phyloP scores from a whole-genome alignment of 2,113 vertebrate genomes.

The Motacilla alba region DNA sequence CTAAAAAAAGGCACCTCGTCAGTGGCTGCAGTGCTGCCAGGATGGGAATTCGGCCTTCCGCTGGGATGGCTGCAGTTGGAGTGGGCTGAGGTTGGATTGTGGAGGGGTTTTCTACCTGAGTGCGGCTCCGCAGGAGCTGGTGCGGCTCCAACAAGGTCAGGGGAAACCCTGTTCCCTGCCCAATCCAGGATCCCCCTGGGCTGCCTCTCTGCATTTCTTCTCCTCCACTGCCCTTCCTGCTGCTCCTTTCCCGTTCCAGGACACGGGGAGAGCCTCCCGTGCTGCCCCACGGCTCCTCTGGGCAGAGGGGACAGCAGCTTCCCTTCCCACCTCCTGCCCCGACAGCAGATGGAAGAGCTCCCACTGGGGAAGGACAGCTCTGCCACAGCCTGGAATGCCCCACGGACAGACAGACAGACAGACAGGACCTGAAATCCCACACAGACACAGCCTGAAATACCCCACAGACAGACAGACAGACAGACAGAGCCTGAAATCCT shows the following conservation, averaged over 20 bases:
- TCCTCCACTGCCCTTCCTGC: not conserved
- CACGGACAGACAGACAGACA: not conserved
- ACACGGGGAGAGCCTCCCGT: not conserved
- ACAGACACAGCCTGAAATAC: not conserved
- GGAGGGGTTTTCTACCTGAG: not conserved
- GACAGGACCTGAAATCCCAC: not conserved
- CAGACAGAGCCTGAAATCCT: not conserved
- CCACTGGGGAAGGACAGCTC: not conserved
- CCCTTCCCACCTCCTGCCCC: not conserved
- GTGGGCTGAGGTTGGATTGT: not conserved
- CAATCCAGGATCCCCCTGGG: not conserved
- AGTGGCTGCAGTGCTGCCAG: not conserved
- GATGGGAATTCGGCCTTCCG: not conserved
- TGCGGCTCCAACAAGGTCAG: not conserved
- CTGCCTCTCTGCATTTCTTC: not conserved
- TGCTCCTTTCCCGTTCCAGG: not conserved
- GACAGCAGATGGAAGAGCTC: not conserved
- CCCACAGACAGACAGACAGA: too few relatives aligned
- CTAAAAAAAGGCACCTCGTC: conserved; percentile 39
- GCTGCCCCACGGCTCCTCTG: not conserved
- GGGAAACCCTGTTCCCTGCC: not conserved
- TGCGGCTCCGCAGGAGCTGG: not conserved
- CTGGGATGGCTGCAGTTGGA: not conserved
- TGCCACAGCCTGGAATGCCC: not conserved
- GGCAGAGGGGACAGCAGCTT: not conserved